phyloP scores from a whole-genome alignment of 2,113 vertebrate species.

The Pomatorhinus ruficollis region DNA sequence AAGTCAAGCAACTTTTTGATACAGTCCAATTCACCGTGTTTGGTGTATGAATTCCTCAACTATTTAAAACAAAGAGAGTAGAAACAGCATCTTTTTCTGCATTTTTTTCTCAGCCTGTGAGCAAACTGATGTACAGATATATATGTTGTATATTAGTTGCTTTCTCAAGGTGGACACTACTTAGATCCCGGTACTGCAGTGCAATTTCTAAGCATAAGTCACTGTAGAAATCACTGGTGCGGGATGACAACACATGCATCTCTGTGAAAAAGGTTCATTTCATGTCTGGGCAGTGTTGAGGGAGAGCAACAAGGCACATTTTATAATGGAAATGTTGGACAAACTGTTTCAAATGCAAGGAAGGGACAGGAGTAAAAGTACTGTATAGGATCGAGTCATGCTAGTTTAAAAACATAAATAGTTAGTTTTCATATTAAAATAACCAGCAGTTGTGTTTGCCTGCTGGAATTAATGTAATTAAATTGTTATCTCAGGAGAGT shows the following conservation, averaged over 20 bases:
- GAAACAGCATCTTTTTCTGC: not conserved
- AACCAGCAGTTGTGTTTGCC: not conserved
- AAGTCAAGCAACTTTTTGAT: not conserved
- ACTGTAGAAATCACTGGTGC: not conserved
- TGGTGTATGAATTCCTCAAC: not conserved
- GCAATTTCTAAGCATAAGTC: not conserved
- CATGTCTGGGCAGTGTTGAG: not conserved
- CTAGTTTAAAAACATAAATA: not conserved
- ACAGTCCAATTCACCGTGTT: not conserved
- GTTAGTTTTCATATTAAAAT: not conserved
- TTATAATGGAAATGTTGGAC: not conserved
- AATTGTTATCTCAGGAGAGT: not conserved
- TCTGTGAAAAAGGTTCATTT: not conserved
- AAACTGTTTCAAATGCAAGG: not conserved
- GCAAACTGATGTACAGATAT: not conserved
- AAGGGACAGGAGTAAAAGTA: not conserved
- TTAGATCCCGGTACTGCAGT: accelerated
- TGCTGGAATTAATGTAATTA: not conserved
- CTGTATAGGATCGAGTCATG: not conserved
- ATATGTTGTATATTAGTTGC: not conserved
- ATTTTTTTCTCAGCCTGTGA: not conserved
- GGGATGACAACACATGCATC: not conserved
- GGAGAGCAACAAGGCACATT: not conserved
- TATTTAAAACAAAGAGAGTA: not conserved
- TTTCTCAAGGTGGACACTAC: not conserved